Base-by-base conservation (phyloP, 2,888 invertebrate species). In the Archips crataeganus region DNA sequence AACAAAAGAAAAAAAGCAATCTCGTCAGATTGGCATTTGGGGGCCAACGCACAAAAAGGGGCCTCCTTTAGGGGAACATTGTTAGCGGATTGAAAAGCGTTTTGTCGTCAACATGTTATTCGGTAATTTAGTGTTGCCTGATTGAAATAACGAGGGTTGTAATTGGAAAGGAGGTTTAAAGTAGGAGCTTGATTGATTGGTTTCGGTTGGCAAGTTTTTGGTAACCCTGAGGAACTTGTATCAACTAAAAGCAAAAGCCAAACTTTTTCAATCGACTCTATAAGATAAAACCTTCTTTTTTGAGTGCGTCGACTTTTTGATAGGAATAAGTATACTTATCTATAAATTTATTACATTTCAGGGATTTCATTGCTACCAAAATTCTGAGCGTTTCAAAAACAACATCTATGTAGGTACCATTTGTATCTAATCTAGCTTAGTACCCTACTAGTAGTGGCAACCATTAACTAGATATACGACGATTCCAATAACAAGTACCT, bases 1-100 rank as follows among this genome's bases (percentile, higher is more conserved):
- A 88, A 94, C 94, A 94, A 94, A 93, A 90, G 94, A 93, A 94
- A 92, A 93, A 94, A 94, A 94, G 94, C 94, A 94, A 94, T 94
- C 94, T 92, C 87, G 84, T 79, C 89, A 92, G 93, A 94, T 94
- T 94, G 94, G 94, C 94, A 93, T 92, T 93, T 92, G 92, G 91
- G 91, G 91, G 89, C 81, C 84, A 82, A 80, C 78, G 79, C 84
- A 88, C 87, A 88, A 90, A 90, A 88, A 87, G 84, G 86, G 81
- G 79, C 84, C 57, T 84, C 85, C 86, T 84, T 86, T 82, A 81
- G 85, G 85, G 87, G 88, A 85, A 90, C 86, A 90, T 90, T 92
- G 91, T 90, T 89, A 90, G 90, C 80, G 85, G 90, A 91, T 92
- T 93, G 92, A 93, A 93, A 92, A 91, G 90, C 92, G 90, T 93